These are phyloP conservation scores for Paracentrotus lividus DNA, from an alignment of 53 echinoderm and acorn worm genomes.

Conservation along the genomic window DNA sequence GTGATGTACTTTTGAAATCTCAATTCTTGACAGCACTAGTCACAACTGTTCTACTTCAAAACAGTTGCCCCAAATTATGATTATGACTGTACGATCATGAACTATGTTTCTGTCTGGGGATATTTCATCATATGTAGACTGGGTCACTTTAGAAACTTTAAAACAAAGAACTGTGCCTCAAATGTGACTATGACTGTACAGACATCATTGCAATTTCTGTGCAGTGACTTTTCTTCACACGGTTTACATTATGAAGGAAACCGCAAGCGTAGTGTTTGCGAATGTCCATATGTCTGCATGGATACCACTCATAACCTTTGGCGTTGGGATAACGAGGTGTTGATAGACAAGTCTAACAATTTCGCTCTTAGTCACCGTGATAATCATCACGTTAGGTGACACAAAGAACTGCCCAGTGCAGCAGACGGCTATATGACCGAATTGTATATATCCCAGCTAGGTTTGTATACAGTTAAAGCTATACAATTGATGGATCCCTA, in stretches of 20 bases:
- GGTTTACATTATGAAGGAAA: neutral
- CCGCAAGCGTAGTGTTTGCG: neutral
- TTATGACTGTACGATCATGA: neutral
- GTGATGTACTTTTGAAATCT: no score
- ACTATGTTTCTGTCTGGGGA: no score
- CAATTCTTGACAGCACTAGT: no score
- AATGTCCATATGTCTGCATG: neutral
- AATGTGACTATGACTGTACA: neutral
- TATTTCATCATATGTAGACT: no score
- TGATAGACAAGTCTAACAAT: neutral
- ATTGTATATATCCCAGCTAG: no score
- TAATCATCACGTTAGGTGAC: neutral
- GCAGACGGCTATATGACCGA: neutral
- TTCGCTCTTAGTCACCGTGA: constrained; percentile 15
- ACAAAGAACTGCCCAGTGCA: neutral
- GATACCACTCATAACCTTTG: neutral
- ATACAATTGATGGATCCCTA: no score
- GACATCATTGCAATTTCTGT: neutral
- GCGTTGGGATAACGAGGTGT: neutral
- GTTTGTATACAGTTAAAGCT: no score
- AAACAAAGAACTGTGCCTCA: neutral
- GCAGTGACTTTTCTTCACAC: neutral
- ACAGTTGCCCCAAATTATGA: neutral
- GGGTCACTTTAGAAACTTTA: no score
- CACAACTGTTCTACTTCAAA: no score